Percentiles rank a stretch among this genome's conserved stretches.
phyloP scores from a whole-genome alignment of 2,113 vertebrate species.

The Leptocoma aspasia region DNA sequence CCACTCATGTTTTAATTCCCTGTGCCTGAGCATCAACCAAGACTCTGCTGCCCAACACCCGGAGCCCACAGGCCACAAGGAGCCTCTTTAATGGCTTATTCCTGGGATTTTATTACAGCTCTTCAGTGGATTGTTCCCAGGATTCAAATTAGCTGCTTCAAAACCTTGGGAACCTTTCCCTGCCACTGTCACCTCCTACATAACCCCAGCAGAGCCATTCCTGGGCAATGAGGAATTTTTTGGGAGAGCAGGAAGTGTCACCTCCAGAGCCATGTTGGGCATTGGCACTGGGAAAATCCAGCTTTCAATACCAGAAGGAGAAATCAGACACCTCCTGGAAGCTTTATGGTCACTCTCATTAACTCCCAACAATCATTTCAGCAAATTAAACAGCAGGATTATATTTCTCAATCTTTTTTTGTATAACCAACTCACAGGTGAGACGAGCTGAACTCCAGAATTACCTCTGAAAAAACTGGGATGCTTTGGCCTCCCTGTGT shows the following conservation, averaged over 20 bases:
- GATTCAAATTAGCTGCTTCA: not conserved
- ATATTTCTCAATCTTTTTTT: not conserved
- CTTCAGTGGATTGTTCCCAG: not conserved
- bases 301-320: not conserved
- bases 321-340: not conserved
- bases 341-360: not conserved
- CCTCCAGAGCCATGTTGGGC: not conserved
- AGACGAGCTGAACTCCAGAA: not conserved
- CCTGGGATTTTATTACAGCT: not conserved
- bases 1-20: not conserved
- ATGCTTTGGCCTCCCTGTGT: not conserved
- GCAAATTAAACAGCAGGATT: not conserved
- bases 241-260: not conserved
- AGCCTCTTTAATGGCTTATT: not conserved
- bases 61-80: not conserved
- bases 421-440: not conserved
- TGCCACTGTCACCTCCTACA: not conserved
- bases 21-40: not conserved
- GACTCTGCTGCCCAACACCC: not conserved
- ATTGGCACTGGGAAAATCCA: not conserved
- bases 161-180: not conserved
- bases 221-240: not conserved
- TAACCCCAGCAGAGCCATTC: not conserved
- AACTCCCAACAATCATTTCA: not conserved
- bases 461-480: not conserved